These are phyloP conservation scores for Mastacembelus armatus DNA, from an alignment of 2,797 vertebrate species.

Conservation along the genomic window DNA sequence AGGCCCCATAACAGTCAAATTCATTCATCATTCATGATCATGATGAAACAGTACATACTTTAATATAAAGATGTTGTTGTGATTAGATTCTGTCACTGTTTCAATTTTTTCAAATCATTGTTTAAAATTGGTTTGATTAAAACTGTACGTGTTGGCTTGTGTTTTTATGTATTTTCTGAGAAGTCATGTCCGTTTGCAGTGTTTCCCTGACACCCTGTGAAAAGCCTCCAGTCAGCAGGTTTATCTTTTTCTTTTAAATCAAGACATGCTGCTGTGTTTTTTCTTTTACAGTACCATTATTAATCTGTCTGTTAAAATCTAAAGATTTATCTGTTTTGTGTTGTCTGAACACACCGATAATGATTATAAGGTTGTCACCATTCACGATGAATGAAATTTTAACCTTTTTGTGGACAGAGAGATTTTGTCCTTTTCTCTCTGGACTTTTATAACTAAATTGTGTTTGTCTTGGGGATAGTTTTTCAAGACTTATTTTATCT, in stretches of 20 bases:
- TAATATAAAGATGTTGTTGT: slow-evolving; percentile 5
- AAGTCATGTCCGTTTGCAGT: too few species aligned
- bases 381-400: too few species aligned
- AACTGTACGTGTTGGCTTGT: too few species aligned
- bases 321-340: background rate
- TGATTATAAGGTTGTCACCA: too few species aligned
- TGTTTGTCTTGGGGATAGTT: too few species aligned
- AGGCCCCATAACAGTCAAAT: background rate
- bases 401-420: too few species aligned
- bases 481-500: too few species aligned
- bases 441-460: too few species aligned
- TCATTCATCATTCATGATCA: background rate
- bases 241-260: background rate
- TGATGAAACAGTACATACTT: background rate
- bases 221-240: background rate
- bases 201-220: background rate
- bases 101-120: background rate
- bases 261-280: background rate
- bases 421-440: too few species aligned
- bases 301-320: background rate
- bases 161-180: too few species aligned
- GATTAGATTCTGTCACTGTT: background rate
- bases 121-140: too few species aligned
- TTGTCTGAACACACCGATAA: background rate
- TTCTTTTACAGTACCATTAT: background rate